Evolutionary conservation across 2,888 invertebrate genomes (phyloP).

Genomic region (Zhengitettix transpicula): DNA sequence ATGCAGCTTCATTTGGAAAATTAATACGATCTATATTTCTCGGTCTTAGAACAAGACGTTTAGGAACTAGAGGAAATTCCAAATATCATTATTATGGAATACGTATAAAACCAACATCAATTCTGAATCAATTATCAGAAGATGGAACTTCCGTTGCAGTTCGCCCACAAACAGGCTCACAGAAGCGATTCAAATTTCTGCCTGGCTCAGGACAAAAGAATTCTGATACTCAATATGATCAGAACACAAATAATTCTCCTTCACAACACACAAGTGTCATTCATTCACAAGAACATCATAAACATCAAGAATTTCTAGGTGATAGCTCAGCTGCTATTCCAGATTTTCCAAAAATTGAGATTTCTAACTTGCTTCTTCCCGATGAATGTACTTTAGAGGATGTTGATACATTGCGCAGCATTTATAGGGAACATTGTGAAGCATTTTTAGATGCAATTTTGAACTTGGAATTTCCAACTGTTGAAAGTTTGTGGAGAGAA

Average conservation of each 20-base stretch:
- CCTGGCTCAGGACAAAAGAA: slow-evolving; percentile 16
- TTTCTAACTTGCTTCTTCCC: slow-evolving; percentile 40
- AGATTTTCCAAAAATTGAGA: slow-evolving; percentile 56
- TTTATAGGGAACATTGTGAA: slow-evolving; percentile 82
- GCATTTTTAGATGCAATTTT: slow-evolving; percentile 83
- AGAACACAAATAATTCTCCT: slow-evolving; percentile 14
- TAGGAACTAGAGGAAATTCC: slow-evolving; percentile 94
- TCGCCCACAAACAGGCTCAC: slow-evolving; percentile 3
- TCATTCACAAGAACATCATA: neutral
- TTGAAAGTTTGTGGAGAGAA: slow-evolving; percentile 78
- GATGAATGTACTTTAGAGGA: slow-evolving; percentile 62
- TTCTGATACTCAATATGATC: slow-evolving; percentile 10
- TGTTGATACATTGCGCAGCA: slow-evolving; percentile 58
- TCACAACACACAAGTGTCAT: neutral
- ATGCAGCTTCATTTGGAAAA: slow-evolving; percentile 98
- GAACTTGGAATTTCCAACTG: slow-evolving; percentile 73
- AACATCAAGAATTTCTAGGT: slow-evolving; percentile 38
- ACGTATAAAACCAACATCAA: slow-evolving; percentile 77
- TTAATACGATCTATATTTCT: slow-evolving; percentile 95
- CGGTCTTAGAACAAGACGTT: slow-evolving; percentile 82
- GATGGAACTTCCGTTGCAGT: neutral
- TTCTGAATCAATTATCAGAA: slow-evolving; percentile 37
- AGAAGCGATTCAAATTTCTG: slow-evolving; percentile 14
- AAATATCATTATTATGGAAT: slow-evolving; percentile 99
- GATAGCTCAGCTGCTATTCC: slow-evolving; percentile 61